Base-by-base conservation (phyloP, 2,113 vertebrate species). In the Scomber scombrus region DNA sequence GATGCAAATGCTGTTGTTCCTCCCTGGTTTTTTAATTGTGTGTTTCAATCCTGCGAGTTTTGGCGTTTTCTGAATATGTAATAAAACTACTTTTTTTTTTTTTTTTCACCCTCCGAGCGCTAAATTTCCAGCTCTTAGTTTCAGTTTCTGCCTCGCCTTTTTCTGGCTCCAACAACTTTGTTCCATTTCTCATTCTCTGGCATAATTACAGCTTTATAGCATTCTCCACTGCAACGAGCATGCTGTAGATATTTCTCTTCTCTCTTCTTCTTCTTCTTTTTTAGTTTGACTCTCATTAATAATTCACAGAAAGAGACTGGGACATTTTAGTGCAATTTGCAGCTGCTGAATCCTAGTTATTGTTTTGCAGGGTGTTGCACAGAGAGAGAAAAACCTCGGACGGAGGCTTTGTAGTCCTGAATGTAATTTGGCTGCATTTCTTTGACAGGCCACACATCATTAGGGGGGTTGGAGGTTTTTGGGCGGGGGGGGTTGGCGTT, bases 261-360 rank as follows among this genome's bases (percentile, higher is more conserved):
- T 58, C 15, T 16, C 26, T 0, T 16, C 61, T 18, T 19, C 8
- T 7, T n/a, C 2, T 5, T 15, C 13, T 49, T 46, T 87, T 88
- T 84, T 76, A 75, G 84, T 85, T 82, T 77, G 79, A 61, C 79
- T 73, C 89, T 90, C 82, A 92, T 93, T 92, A 92, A 92, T 92
- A 92, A 93, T 93, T 93, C 89, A 93, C 89, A 86, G 83, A 90
- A 70, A 86, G 86, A 90, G 89, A 91, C 88, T 84, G 81, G 86
- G 66, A 86, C 76, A 90, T 89, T 88, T 93, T 88, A 88, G 83
- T 90, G 90, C 90, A 92, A 91, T 93, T 93, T 93, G 92, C 92
- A 89, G 92, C 92, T 85, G 92, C 88, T 86, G 86, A 84, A 88
- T 89, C 85, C 81, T 81, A 82, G 86, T 93, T 90, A 89, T 92